A percentile compares a stretch with the other conserved stretches of the same genome.
phyloP scores from a whole-genome alignment of 2,113 vertebrate species.

The Rhinoderma darwinii region DNA sequence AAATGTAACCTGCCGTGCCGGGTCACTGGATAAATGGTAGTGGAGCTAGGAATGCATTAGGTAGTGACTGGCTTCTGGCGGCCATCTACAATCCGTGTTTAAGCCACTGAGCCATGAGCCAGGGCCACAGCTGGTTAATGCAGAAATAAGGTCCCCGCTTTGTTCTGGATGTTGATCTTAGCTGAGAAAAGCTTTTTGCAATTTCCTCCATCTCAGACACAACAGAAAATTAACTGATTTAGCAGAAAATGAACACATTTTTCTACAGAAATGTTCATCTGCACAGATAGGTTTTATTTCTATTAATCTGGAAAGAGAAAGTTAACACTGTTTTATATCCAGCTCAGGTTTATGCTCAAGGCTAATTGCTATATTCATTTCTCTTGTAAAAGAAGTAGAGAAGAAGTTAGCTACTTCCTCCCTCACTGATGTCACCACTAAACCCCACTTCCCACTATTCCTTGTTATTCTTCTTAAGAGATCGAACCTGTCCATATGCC shows the following conservation, averaged over 20 bases:
- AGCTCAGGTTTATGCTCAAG: no score
- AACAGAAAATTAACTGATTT: constrained; percentile 31
- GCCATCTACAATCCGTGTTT: neutral
- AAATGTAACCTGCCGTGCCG: constrained; percentile 47
- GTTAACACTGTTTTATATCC: neutral
- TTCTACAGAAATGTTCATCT: neutral
- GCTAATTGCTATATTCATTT: no score
- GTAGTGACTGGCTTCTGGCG: constrained; percentile 35
- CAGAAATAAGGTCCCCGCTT: constrained; percentile 4
- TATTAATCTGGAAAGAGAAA: neutral
- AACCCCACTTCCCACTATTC: no score
- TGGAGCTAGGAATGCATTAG: constrained; percentile 38
- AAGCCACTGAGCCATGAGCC: constrained; percentile 1
- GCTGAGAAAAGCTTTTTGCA: constrained; percentile 33
- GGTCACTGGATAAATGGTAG: constrained; percentile 52
- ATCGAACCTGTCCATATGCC: no score
- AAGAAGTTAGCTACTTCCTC: no score
- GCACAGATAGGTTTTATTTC: neutral
- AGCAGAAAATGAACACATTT: constrained; percentile 24
- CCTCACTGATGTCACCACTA: no score
- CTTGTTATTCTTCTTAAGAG: no score
- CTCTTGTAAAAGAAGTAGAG: no score
- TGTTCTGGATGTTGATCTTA: constrained; percentile 37
- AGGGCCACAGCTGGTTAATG: constrained; percentile 41
- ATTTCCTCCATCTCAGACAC: neutral